Conservation (phyloP, 92 coral and sea anemone genomes). For the Porites cylindrica region DNA sequence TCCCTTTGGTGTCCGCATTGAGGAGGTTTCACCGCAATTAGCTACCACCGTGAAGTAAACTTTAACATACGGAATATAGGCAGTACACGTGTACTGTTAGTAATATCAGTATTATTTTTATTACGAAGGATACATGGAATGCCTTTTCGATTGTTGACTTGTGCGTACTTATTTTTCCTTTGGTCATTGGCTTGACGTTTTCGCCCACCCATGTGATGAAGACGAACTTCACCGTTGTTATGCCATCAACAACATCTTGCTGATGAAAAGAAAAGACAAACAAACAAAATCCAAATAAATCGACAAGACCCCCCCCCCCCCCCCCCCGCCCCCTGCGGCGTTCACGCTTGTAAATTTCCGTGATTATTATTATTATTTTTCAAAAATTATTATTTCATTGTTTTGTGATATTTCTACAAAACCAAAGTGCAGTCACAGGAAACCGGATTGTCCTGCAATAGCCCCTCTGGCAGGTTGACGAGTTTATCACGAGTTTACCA, state of each 20-base stretch:
- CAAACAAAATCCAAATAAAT: not conserved
- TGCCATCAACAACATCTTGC: slow-evolving; percentile 92
- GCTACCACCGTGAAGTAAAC: not conserved
- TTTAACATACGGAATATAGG: not conserved
- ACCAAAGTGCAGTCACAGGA: no score
- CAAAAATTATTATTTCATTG: no score
- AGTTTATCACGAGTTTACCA: no score
- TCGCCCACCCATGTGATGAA: slow-evolving; percentile 97
- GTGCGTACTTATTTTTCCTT: slow-evolving; percentile 95
- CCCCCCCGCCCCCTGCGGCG: no score
- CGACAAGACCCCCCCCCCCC: no score
- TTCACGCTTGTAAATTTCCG: no score
- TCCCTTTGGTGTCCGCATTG: no score
- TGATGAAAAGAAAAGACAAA: slow-evolving; percentile 13
- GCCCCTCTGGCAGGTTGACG: no score
- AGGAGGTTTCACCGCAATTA: no score
- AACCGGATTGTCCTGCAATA: no score
- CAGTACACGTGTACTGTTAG: not conserved
- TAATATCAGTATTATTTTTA: not conserved
- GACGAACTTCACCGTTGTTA: slow-evolving; percentile 92
- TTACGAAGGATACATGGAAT: slow-evolving; percentile 90
- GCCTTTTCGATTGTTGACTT: slow-evolving; percentile 85
- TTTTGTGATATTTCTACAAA: no score
- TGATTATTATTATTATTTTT: no score
- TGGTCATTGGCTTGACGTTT: slow-evolving; percentile 88